A percentile compares a stretch with the other conserved stretches of the same genome.
These are phyloP conservation scores for Rhagologus leucostigma DNA, from an alignment of 2,113 vertebrate species.

Conservation along the genomic window DNA sequence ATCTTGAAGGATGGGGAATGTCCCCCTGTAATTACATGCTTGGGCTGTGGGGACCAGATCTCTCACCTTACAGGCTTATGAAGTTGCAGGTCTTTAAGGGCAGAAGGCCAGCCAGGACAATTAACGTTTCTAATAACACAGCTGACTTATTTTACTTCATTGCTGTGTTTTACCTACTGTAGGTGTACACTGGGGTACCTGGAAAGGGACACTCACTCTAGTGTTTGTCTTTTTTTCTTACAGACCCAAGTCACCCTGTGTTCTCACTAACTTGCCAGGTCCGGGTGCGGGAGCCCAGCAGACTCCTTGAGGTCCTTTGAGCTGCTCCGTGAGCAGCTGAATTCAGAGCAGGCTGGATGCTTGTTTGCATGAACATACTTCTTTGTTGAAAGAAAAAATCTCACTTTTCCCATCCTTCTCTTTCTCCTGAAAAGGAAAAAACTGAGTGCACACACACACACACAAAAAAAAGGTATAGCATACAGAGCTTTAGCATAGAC, in stretches of 20 bases:
- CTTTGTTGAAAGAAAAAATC: neutral
- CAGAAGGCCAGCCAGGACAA: neutral
- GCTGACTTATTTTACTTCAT: neutral
- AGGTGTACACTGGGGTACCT: neutral
- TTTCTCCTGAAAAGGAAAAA: neutral
- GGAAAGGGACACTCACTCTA: neutral
- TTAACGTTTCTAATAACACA: neutral
- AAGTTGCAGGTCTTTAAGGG: neutral
- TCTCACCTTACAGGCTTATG: neutral
- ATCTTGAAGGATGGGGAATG: neutral
- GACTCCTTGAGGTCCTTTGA: neutral
- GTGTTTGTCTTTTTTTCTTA: neutral
- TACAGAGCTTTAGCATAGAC: neutral
- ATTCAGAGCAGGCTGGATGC: neutral
- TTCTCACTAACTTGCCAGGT: neutral
- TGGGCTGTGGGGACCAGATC: neutral
- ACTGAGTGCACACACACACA: neutral
- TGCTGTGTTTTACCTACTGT: neutral
- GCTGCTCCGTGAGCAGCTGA: neutral
- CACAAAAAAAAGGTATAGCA: too few species aligned
- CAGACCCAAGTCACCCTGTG: neutral
- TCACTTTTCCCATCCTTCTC: accelerated
- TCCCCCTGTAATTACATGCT: neutral
- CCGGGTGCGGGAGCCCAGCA: neutral
- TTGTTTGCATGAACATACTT: neutral